Base-by-base conservation (phyloP, 2,888 invertebrate genomes). In the Aquatica leii region DNA sequence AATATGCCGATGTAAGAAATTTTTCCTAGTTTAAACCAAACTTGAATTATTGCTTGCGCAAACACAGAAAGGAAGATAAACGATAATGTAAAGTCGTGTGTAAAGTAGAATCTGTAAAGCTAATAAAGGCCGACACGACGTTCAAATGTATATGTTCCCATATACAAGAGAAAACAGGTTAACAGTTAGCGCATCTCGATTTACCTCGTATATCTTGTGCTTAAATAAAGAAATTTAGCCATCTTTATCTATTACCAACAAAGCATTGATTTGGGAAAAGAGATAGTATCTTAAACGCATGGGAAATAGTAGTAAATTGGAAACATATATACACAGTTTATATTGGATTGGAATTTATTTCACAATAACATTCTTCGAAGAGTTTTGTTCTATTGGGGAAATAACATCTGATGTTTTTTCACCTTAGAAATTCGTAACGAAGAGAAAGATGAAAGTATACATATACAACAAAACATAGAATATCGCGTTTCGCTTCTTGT, bases 131-230 rank as follows among this genome's bases (percentile, higher is more conserved):
- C 62, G 57, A 43, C 41, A 43, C 41, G 62, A 55, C 62, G 52
- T 54, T 59, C 53, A 53, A 54, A 59, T 43, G 59, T 59, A 53
- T 54, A 54, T 31, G 53, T 48, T 24, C 46, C 62, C 46, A 57
- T 57, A 62, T 62, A 62, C 57, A 62, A 62, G 43, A 35, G 62
- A 57, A 62, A 62, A 62, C 52, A 56, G 50, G 56, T 62, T 62
- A 48, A 49, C 57, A 57, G 56, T 62, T 62, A 62, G 52, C 52
- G 56, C 62, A 53, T 56, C 56, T 62, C 50, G 57, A 62, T 57
- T 62, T 57, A 62, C 56, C 51, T 41, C 49, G 12, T 54, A 54
- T 40, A 24, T 55, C 46, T 55, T 55, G 40, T 4, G 53, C 21
- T 53, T 53, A 18, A 46, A 48, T 14, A 35, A 35, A 17, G 41